phyloP scores from a whole-genome alignment of 2,888 invertebrate species.

The Ditula angustiorana region DNA sequence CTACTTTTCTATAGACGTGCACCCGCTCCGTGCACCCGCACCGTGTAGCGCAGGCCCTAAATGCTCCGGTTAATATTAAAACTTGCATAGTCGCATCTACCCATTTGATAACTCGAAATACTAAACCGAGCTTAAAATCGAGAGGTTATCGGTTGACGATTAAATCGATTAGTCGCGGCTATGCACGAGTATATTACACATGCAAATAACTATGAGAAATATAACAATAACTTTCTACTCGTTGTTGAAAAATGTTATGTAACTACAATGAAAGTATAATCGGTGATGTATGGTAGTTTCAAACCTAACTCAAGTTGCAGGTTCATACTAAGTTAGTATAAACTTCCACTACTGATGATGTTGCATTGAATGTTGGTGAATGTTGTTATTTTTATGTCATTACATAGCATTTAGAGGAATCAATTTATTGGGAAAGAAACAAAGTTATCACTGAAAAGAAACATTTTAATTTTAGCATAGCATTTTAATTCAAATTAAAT shows the following conservation, averaged over 20 bases:
- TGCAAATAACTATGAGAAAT: neutral
- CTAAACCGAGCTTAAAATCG: neutral
- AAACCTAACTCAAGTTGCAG: neutral
- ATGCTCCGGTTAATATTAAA: neutral
- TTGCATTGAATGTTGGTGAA: too few relatives aligned
- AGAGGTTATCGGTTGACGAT: neutral
- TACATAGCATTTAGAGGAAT: too few relatives aligned
- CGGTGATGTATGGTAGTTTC: neutral
- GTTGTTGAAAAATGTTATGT: neutral
- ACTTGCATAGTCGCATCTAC: neutral
- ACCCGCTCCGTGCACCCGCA: too few relatives aligned
- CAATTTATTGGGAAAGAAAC: too few relatives aligned
- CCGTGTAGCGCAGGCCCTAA: too few relatives aligned
- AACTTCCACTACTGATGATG: too few relatives aligned
- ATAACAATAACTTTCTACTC: constrained; percentile 13
- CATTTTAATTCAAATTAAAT: too few relatives aligned
- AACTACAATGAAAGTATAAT: neutral
- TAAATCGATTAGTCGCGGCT: constrained; percentile 45
- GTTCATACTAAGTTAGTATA: neutral
- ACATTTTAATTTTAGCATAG: too few relatives aligned
- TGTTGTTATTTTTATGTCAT: too few relatives aligned
- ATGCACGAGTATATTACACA: constrained; percentile 47
- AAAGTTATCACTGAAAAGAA: too few relatives aligned
- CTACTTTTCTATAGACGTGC: too few relatives aligned
- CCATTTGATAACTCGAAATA: neutral